Evolutionary conservation across 2,797 vertebrate species (phyloP).

Genomic region (Pangasius djambal): DNA sequence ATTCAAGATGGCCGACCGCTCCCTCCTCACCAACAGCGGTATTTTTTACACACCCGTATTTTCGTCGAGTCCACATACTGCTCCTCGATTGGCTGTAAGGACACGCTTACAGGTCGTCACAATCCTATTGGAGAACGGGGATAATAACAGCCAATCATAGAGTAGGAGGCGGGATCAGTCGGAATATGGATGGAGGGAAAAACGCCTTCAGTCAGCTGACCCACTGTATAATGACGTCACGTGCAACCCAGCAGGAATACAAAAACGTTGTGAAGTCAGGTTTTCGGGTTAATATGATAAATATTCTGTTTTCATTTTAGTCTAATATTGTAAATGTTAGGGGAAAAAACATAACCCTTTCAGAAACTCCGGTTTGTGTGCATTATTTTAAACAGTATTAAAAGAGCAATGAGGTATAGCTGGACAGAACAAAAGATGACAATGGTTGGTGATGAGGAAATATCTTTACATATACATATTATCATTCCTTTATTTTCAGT

Average conservation of each 20-base stretch:
- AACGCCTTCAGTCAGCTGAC: conserved; percentile 20
- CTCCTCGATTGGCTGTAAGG: not conserved
- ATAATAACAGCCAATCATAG: not conserved
- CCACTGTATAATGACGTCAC: not conserved
- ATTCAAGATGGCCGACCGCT: conserved; percentile 64
- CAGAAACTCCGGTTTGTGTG: not conserved
- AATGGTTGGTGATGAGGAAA: not conserved
- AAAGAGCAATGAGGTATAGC: not conserved
- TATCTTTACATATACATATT: not conserved
- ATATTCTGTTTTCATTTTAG: not conserved
- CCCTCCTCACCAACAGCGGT: conserved; percentile 45
- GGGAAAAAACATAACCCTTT: not conserved
- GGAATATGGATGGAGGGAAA: not conserved
- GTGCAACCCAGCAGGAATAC: not conserved
- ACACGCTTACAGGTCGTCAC: not conserved
- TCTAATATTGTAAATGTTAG: not conserved
- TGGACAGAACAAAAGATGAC: not conserved
- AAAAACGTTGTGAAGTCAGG: too few species aligned
- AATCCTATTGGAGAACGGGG: not conserved
- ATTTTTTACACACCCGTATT: conserved; percentile 26
- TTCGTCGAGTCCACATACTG: not conserved
- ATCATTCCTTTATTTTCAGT: not conserved
- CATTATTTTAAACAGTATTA: not conserved
- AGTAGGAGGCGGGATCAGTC: not conserved
- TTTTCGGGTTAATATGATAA: not conserved